Conservation (phyloP, 2,888 invertebrate species). For the Cryptocheilus praepositus region DNA sequence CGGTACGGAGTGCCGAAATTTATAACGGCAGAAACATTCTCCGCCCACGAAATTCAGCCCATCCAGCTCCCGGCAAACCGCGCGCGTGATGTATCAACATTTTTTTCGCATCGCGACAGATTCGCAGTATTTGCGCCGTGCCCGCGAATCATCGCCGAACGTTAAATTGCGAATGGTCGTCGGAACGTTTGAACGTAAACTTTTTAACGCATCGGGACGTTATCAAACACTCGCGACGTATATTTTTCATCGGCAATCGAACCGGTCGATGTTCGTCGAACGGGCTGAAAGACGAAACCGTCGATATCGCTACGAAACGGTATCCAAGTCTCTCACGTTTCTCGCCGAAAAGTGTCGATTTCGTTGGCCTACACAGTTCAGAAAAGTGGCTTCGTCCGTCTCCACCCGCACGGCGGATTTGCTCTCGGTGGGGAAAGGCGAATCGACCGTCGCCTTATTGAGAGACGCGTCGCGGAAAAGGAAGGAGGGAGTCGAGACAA, state of each 20-base stretch:
- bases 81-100: too few species aligned
- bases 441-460: conserved; percentile 52
- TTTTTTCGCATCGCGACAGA: too few species aligned
- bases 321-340: conserved; percentile 15
- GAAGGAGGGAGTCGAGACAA: conserved; percentile 18
- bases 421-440: conserved; percentile 46
- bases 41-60: too few species aligned
- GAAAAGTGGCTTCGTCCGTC: conserved; percentile 34
- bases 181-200: too few species aligned
- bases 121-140: too few species aligned
- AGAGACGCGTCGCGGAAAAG: conserved; percentile 27
- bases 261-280: not conserved
- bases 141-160: too few species aligned
- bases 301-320: conserved; percentile 1
- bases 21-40: too few species aligned
- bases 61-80: too few species aligned
- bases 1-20: too few species aligned
- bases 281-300: not conserved
- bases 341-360: conserved; percentile 33
- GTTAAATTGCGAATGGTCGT: too few species aligned
- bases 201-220: conserved; percentile 8
- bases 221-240: conserved; percentile 6
- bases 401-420: not conserved
- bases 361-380: conserved; percentile 13
- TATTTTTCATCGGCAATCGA: not conserved